phyloP scores from a whole-genome alignment of 2,113 vertebrate genomes.

The Bubo scandiacus region DNA sequence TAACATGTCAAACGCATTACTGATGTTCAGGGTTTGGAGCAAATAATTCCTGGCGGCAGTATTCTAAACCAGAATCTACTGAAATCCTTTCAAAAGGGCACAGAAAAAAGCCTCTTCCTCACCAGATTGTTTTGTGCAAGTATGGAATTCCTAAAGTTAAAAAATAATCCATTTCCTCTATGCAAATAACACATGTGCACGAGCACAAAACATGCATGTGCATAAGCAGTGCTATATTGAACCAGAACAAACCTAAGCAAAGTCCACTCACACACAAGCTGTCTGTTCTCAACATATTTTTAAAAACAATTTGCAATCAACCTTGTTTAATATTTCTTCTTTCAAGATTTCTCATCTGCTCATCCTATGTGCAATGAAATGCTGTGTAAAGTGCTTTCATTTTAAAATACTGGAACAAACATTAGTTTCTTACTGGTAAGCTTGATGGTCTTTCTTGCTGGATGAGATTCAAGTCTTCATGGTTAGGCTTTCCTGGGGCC shows the following conservation, averaged over 20 bases:
- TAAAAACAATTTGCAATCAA: not conserved
- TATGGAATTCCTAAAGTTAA: not conserved
- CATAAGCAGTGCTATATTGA: not conserved
- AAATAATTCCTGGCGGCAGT: not conserved
- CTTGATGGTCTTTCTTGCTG: constrained; percentile 94
- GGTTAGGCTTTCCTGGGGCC: constrained; percentile 89
- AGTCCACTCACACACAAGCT: not conserved
- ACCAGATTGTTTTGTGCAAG: not conserved
- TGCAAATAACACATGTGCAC: not conserved
- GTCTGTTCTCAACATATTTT: not conserved
- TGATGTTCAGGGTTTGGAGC: not conserved
- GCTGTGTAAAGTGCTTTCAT: not conserved
- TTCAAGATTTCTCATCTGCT: not conserved
- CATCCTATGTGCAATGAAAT: not conserved
- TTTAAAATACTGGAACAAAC: constrained; percentile 18
- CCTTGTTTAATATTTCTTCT: not conserved
- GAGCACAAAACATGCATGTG: not conserved
- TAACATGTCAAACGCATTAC: not conserved
- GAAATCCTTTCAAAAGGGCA: not conserved
- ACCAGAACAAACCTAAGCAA: not conserved
- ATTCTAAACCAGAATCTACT: not conserved
- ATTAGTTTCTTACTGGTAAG: constrained; percentile 88
- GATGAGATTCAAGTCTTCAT: constrained; percentile 88
- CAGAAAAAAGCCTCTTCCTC: not conserved
- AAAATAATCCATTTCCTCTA: not conserved